phyloP scores from a whole-genome alignment of 2,888 invertebrate genomes.

The Encarsia formosa region DNA sequence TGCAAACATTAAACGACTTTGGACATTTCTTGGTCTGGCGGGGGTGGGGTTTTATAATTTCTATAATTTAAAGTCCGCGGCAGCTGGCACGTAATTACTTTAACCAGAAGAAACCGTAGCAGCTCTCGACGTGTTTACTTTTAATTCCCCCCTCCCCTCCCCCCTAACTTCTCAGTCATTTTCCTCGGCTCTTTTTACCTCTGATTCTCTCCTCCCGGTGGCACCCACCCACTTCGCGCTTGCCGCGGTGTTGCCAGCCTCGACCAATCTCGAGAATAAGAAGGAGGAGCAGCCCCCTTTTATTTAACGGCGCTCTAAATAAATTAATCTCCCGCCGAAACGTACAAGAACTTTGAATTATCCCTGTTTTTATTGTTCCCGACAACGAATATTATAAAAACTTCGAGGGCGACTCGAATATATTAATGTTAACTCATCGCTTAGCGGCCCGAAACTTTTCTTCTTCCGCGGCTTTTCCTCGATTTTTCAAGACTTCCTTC shows the following conservation, averaged over 20 bases:
- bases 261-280: slow-evolving; percentile 25
- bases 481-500: background rate
- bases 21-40: slow-evolving; percentile 36
- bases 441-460: slow-evolving; percentile 51
- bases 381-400: slow-evolving; percentile 50
- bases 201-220: slow-evolving; percentile 25
- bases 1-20: slow-evolving; percentile 33
- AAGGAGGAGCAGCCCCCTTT: slow-evolving; percentile 19
- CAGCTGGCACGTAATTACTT: slow-evolving; percentile 52
- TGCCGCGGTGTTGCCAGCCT: background rate
- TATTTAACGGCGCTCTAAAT: slow-evolving; percentile 18
- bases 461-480: slow-evolving; percentile 22
- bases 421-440: slow-evolving; percentile 52
- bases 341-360: slow-evolving; percentile 45
- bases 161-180: slow-evolving; percentile 7
- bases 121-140: slow-evolving; percentile 44
- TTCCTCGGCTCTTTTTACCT: slow-evolving; percentile 25
- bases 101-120: slow-evolving; percentile 49
- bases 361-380: slow-evolving; percentile 50
- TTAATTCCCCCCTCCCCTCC: slow-evolving; percentile 38
- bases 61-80: slow-evolving; percentile 51
- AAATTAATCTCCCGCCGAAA: slow-evolving; percentile 49
- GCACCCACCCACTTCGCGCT: slow-evolving; percentile 17
- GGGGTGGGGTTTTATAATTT: slow-evolving; percentile 51
- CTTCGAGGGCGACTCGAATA: slow-evolving; percentile 51